Conservation (phyloP, 2,113 vertebrate species). For the Hemiprocne comata region DNA sequence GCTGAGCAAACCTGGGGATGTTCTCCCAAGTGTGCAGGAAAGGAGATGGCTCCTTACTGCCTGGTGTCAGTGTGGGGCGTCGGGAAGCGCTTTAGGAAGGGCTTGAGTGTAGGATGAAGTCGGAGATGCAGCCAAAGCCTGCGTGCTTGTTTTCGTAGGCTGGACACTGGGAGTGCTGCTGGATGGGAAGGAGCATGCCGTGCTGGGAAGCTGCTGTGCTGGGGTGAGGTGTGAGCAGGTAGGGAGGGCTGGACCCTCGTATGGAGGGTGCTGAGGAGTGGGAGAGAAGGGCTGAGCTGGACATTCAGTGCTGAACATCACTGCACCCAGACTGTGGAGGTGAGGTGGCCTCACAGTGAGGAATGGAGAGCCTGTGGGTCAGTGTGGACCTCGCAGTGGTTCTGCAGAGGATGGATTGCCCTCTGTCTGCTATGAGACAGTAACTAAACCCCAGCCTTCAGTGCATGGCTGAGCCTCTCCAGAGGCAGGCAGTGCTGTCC, state of each 20-base stretch:
- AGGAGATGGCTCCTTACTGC: neutral
- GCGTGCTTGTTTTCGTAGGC: accelerated
- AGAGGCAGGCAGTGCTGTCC: neutral
- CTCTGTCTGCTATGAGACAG: neutral
- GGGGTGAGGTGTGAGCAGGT: accelerated
- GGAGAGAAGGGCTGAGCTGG: neutral
- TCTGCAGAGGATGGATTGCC: too few relatives aligned
- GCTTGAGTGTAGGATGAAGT: too few relatives aligned
- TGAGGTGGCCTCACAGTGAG: accelerated
- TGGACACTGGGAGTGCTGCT: neutral
- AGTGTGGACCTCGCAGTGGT: neutral
- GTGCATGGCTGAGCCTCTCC: neutral
- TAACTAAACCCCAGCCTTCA: neutral
- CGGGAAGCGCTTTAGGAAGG: accelerated
- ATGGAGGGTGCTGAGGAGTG: neutral
- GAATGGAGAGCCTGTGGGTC: neutral
- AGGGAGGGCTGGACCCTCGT: accelerated
- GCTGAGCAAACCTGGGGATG: accelerated
- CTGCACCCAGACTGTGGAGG: accelerated
- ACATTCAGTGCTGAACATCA: accelerated
- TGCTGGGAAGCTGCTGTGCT: neutral
- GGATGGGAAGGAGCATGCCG: neutral
- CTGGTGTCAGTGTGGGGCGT: neutral
- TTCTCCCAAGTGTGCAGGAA: neutral
- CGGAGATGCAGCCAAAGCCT: neutral